These are phyloP conservation scores for Microplitis manilae DNA, from an alignment of 2,888 invertebrate genomes.

Conservation along the genomic window DNA sequence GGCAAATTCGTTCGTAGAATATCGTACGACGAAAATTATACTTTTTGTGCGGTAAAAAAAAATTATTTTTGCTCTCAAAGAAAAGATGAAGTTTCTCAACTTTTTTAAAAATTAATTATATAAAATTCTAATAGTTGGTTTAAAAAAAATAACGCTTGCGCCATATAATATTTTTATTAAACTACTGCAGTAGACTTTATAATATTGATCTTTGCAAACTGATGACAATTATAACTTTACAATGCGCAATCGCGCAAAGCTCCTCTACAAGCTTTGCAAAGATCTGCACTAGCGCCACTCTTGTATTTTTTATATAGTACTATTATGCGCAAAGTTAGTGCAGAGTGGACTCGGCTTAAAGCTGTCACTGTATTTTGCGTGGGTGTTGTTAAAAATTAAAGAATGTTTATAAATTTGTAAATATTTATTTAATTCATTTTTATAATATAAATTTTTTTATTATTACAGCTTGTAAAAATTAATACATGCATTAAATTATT, in stretches of 20 bases:
- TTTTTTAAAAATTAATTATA: background rate
- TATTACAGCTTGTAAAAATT: too few relatives aligned
- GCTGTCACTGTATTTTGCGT: conserved; percentile 5
- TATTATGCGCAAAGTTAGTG: conserved; percentile 48
- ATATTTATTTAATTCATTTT: background rate
- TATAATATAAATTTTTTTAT: background rate
- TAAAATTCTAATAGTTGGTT: background rate
- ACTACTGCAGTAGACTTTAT: conserved; percentile 36
- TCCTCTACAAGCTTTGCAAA: conserved; percentile 21
- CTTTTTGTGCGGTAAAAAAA: background rate
- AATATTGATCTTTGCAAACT: conserved; percentile 18
- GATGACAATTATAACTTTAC: background rate
- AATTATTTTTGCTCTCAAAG: background rate
- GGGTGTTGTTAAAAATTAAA: conserved; percentile 21
- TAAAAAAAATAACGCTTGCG: background rate
- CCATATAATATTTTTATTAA: background rate
- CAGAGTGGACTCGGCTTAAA: conserved; percentile 44
- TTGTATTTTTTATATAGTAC: conserved; percentile 10
- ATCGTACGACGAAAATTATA: too few relatives aligned
- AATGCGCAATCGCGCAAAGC: conserved; percentile 17
- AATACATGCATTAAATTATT: too few relatives aligned
- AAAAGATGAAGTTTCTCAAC: background rate
- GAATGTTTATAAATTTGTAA: background rate
- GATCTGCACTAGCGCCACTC: conserved; percentile 25
- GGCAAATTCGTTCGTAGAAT: too few relatives aligned